Evolutionary conservation across 2,888 invertebrate genomes (phyloP), one percentile per base, ranked within the genome.

Genomic region (Hydroisotoma schaefferi): DNA sequence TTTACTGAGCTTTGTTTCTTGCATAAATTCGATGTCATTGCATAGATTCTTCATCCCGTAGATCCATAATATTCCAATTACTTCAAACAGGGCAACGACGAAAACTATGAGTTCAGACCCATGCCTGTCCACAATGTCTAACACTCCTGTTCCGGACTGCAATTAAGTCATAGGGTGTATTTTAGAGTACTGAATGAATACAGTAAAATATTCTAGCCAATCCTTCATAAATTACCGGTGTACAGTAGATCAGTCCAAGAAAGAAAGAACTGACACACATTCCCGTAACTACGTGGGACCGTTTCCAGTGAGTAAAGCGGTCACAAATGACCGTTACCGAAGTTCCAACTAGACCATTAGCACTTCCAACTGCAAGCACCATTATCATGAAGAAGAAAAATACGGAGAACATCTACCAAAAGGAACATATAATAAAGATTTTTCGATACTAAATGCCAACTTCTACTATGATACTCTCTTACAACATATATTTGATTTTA

Each of bases 341-440:
- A 28, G 83, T 83, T 12, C 84, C 84, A 66, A 85, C 82, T 10
- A 46, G 5, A 0, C 87, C 87, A 29, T 87, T 86, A 6, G 86
- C 82, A 57, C 87, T 87, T 2, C 90, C 90, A 23, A 87, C 79
- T 10, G 88, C 90, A 62, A 90, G 79, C 2, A 87, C 86, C 60
- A 86, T 83, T 78, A 90, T 80, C 90, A 90, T 90, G 72, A 87
- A 78, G 81, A 89, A 90, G 79, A 90, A 90, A n/a, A 89, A 76
- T 5, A 87, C 85, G 0, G 89, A 80, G 25, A 52, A 28, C 8
- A 27, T 33, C 51, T 52, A 29, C 10, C 29, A 22, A 27, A 25
- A 47, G 15, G 40, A 8, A 33, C 15, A 10, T 15, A 33, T 8
- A 33, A 33, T 33, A 33, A 33, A 33, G 33, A 15, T 10, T 15